Evolutionary conservation across 2,113 vertebrate species (phyloP), one percentile per base, ranked within the genome.

Genomic region (Gymnogyps californianus): DNA sequence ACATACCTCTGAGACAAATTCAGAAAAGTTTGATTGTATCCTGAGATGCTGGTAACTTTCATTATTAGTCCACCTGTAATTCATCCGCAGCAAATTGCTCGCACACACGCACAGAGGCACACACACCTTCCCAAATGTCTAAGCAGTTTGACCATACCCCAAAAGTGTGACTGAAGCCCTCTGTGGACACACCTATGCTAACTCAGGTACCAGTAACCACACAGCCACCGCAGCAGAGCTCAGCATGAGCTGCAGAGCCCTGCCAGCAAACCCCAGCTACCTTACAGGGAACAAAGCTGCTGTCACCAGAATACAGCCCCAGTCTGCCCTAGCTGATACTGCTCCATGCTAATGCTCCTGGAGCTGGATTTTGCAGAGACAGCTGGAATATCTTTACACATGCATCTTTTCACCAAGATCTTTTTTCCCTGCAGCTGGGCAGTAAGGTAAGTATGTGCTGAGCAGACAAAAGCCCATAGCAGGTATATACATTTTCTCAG

Each of bases 21-120:
- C 55, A 46, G 80, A 49, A 47, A 61, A 74, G 29, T 77, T 4
- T 74, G 83, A 22, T 26, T 69, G 8, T 26, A 84, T 36, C 32
- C 46, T 38, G 46, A 54, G 46, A 38, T 62, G 11, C 18, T 64
- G 21, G 26, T 26, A 77, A 18, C 24, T 42, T 38, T 65, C 13
- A 11, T 64, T 55, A 29, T 36, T 36, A 82, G 22, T 26, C 8
- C 46, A 46, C 21, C 38, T 62, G 13, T 22, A 78, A 32, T 66
- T 87, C 42, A 11, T 10, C 18, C 40, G 44, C 74, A 90, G 55
- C 16, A 87, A 52, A 51, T 8, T 26, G 17, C 36, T 66, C 3
- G 6, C 21, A 21, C 10, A 8, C 2, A 2, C 1, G 20, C 0
- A 0, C 13, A 74, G 61, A 46, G 15, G 13, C 15, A 49, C 4